These are phyloP conservation scores for Lamellibrachia luymesi DNA, from an alignment of 1,140 invertebrate genomes.

Conservation along the genomic window DNA sequence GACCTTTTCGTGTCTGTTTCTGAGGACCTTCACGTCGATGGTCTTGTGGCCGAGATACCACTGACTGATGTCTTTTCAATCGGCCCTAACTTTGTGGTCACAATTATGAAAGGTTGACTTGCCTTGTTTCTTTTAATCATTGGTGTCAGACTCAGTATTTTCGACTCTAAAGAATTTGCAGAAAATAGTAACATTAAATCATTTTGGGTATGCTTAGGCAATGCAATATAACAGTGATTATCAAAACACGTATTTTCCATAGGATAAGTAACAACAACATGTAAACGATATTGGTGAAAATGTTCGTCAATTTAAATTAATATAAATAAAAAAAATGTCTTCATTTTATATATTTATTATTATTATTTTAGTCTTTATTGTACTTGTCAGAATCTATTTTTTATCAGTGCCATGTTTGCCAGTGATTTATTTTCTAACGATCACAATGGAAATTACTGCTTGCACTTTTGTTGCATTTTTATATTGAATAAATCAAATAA, in stretches of 20 bases:
- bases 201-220: background rate
- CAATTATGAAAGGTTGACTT: constrained; percentile 29
- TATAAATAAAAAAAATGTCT: background rate
- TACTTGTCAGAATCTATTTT: background rate
- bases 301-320: too few relatives aligned
- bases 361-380: background rate
- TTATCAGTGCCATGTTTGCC: background rate
- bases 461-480: background rate
- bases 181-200: background rate
- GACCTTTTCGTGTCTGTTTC: constrained; percentile 31
- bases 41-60: constrained; percentile 29
- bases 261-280: too few relatives aligned
- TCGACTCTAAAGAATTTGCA: background rate
- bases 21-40: constrained; percentile 36
- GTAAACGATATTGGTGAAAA: too few relatives aligned
- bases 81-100: constrained; percentile 32
- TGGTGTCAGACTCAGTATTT: background rate
- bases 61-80: constrained; percentile 34
- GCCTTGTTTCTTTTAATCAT: background rate
- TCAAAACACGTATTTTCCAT: too few relatives aligned
- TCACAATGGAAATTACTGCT: background rate
- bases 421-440: background rate
- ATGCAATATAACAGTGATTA: background rate
- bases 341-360: background rate
- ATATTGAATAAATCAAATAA: too few relatives aligned